These are phyloP conservation scores for Capricornis sumatraensis DNA, from an alignment of 2,113 vertebrate genomes.

Conservation along the genomic window DNA sequence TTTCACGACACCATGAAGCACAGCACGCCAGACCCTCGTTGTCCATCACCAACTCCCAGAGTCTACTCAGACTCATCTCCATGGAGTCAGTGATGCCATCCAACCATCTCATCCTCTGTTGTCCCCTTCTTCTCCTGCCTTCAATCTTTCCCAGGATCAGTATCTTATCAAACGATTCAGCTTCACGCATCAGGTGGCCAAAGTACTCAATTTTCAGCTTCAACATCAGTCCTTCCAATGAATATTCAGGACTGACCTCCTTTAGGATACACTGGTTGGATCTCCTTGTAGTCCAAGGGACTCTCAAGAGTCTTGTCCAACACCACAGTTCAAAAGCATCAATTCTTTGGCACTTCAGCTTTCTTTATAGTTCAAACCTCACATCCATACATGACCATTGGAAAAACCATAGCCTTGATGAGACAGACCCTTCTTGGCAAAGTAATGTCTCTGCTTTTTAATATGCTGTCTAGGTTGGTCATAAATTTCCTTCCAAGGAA, in stretches of 20 bases:
- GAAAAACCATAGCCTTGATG: not conserved
- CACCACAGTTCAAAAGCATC: not conserved
- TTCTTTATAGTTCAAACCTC: not conserved
- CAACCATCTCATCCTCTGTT: not conserved
- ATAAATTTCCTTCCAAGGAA: not conserved
- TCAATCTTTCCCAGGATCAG: not conserved
- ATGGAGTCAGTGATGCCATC: not conserved
- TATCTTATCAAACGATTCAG: not conserved
- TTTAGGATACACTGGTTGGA: not conserved
- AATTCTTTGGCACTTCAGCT: not conserved
- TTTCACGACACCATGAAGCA: not conserved
- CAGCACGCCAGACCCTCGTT: not conserved
- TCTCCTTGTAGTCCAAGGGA: not conserved
- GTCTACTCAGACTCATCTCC: not conserved
- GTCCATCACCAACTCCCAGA: not conserved
- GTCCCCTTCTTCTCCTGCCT: not conserved
- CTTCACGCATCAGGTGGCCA: not conserved
- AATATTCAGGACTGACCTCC: not conserved
- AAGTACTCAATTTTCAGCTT: not conserved
- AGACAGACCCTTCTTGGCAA: not conserved
- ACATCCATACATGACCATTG: not conserved
- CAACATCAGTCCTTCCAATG: not conserved
- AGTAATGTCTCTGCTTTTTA: not conserved
- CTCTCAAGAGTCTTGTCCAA: not conserved
- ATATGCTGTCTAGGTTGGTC: not conserved